These are phyloP conservation scores for Pseudococcus longispinus DNA, from an alignment of 2,888 invertebrate species.

Conservation along the genomic window DNA sequence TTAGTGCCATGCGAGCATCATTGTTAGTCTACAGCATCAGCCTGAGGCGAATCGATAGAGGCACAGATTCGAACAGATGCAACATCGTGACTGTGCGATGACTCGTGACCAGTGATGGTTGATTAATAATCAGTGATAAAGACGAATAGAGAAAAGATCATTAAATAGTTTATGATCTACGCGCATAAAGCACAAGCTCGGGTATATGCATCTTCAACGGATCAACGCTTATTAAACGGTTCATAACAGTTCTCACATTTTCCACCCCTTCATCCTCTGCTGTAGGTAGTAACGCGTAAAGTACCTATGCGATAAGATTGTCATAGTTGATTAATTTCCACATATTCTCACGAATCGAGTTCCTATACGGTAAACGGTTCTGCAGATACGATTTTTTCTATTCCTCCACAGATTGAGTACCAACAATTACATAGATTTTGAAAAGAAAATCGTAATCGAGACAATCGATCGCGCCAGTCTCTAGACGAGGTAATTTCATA, in stretches of 20 bases:
- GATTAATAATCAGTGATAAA: conserved; percentile 43
- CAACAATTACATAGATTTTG: background rate
- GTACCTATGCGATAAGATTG: background rate
- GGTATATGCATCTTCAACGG: conserved; percentile 24
- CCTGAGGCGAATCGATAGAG: conserved; percentile 14
- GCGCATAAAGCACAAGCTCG: background rate
- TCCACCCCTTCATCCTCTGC: background rate
- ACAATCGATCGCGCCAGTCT: background rate
- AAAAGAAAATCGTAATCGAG: background rate
- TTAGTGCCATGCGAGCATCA: conserved; percentile 7
- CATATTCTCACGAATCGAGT: conserved; percentile 31
- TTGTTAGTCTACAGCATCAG: conserved; percentile 15
- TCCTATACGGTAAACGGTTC: background rate
- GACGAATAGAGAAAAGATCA: conserved; percentile 33
- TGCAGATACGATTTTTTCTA: background rate
- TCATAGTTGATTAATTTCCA: conserved; percentile 30
- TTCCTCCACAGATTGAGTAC: background rate
- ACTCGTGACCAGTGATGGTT: conserved; percentile 40
- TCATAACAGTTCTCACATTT: conserved; percentile 12
- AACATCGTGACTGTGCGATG: conserved; percentile 21
- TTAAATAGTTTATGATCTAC: conserved; percentile 39
- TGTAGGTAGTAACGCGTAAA: background rate
- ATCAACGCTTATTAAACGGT: conserved; percentile 20
- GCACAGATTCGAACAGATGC: conserved; percentile 29
- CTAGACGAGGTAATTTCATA: background rate